Evolutionary conservation across 2,797 vertebrate genomes (phyloP).

Genomic region (Corythornis leucogaster): DNA sequence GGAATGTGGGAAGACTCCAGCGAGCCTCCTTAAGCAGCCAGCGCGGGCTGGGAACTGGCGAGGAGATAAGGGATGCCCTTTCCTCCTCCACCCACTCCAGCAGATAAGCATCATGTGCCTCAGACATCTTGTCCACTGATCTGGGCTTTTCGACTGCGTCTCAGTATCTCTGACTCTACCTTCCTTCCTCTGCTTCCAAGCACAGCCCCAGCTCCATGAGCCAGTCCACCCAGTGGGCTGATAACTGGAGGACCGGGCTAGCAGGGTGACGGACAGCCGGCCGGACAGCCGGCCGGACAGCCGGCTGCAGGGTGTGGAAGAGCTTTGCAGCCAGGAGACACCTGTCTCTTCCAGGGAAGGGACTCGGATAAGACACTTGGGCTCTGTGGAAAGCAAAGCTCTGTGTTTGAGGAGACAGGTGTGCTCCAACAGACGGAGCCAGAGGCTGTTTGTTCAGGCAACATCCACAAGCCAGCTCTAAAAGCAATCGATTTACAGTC

Average conservation of each 20-base stretch:
- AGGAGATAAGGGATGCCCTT: conserved; percentile 63
- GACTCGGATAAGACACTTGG: not conserved
- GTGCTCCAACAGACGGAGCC: conserved; percentile 44
- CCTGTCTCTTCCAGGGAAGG: conserved; percentile 20
- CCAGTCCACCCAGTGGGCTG: conserved; percentile 37
- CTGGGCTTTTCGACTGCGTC: conserved; percentile 51
- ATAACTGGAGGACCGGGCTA: not conserved
- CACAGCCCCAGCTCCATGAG: conserved; percentile 26
- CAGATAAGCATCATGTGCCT: conserved; percentile 70
- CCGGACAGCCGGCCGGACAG: not conserved
- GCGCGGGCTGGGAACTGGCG: conserved; percentile 50
- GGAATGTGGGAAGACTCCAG: conserved; percentile 61
- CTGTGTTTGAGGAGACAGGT: conserved; percentile 61
- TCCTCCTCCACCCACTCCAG: conserved; percentile 53
- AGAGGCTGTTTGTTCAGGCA: conserved; percentile 52
- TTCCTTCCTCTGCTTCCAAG: conserved; percentile 54
- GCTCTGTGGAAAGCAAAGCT: conserved; percentile 48
- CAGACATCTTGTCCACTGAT: conserved; percentile 74
- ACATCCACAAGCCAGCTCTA: conserved; percentile 8
- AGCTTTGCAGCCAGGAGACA: not conserved
- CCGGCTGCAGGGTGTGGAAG: not conserved
- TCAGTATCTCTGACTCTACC: conserved; percentile 61
- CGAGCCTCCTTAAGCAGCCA: conserved; percentile 58
- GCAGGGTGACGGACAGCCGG: not conserved
- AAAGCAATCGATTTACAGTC: conserved; percentile 25